Base-by-base conservation (phyloP, 2,888 invertebrate species). In the Boloria selene region DNA sequence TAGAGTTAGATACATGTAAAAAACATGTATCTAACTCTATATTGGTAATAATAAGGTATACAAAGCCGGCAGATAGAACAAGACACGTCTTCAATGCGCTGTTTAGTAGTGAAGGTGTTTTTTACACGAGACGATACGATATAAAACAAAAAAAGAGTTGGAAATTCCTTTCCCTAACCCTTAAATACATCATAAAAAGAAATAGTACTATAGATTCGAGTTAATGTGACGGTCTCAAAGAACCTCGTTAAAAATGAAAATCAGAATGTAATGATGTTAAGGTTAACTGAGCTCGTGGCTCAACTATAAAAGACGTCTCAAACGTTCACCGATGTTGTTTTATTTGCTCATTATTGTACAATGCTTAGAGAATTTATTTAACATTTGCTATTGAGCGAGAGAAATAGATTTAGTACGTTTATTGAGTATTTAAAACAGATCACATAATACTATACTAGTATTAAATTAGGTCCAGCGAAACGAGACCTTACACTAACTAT, bases 341-440 rank as follows among this genome's bases (percentile, higher is more conserved):
- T 63, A 61, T 56, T 63, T 63, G 55, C 63, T 63, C 63, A 63
- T 56, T 63, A 63, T 55, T 26, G 38, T 44, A 56, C 50, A 56
- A 63, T 50, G 44, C 18, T 55, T 42, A 50, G 42, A 55, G 49
- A 38, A 54, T 55, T 55, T 31, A 55, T 44, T 55, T 49, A 49
- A 49, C 49, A 47, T 61, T 53, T 17, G 45, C 52, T 45, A 45
- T 16, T 52, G 26, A 52, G 45, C 13, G 22, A 55, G 18, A n/a
- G 44, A 22, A 44, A 55, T 44, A 44, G 18, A 14, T 55, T 44
- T 38, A 0, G 31, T 38, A 38, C 31, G 7, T 2, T 38, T 38
- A 0, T 38, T 38, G 10, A 1, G 10, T 38, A 38, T 38, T 22
- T 22, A n/a, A n/a, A n/a, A n/a, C n/a, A n/a, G n/a, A n/a, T n/a